Evolutionary conservation across 2,888 invertebrate species (phyloP), one percentile per base, ranked within the genome.

Genomic region (Cactoblastis cactorum): DNA sequence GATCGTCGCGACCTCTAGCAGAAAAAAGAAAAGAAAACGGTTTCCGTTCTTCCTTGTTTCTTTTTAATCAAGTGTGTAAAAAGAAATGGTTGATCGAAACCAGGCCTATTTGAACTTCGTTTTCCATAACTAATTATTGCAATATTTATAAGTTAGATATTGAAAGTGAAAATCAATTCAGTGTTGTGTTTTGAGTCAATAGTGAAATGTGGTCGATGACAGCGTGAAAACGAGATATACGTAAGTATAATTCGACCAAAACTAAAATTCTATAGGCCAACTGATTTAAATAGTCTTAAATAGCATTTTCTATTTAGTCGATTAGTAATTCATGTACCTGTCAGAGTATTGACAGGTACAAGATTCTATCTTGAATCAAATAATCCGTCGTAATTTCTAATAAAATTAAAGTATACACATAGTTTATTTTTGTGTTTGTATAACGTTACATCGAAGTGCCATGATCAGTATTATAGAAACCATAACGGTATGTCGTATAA

Each of bases 201-300:
- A 78, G 74, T 80, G 79, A 83, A 87, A 85, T 88, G 88, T 87
- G 86, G 80, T 80, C 74, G 77, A 88, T 85, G 87, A 87, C 86
- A 84, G 79, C 75, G 83, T 85, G 69, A 83, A 85, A 86, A 81
- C 80, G 74, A 69, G 78, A 79, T 77, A 81, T 82, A 83, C 83
- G 87, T 87, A 86, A 88, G 87, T 88, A 82, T 83, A 74, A 80
- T 58, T 69, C 77, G 67, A 71, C 74, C 63, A 73, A 77, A 72
- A 71, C 65, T 52, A 57, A 50, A 53, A 32, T 53, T 59, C 53
- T 58, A 54, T 59, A 52, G 57, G 51, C 53, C 37, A 50, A 51
- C 50, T 52, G 11, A 53, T 43, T 56, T 53, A 52, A 24, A 41
- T n/a, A 28, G 14, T 43, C 6, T 9, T 18, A 17, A 35, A 28